Base-by-base conservation (phyloP, 2,113 vertebrate genomes). In the Neomonachus schauinslandi region DNA sequence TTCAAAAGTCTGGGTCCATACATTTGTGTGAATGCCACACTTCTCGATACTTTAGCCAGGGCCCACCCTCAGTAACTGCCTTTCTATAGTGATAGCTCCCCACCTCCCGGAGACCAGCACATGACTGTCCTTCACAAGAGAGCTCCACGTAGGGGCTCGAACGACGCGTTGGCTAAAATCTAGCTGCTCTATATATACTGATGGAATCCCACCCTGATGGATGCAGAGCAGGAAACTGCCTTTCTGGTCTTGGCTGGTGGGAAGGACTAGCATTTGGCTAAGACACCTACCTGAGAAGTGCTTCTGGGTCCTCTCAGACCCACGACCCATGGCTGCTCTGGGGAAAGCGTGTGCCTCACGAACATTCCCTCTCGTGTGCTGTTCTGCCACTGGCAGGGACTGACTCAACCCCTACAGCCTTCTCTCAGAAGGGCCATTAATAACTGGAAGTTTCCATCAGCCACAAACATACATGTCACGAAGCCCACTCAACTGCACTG, bases 391-490 rank as follows among this genome's bases (percentile, higher is more conserved):
- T 16, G 22, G 42, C 49, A 19, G 93, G 59, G 81, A 42, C 69
- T 49, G 84, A 24, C 10, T 26, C 61, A 53, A 72, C 79, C 81
- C 63, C 65, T 57, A 15, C 2, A n/a, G 19, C 12, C 22, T 61
- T 49, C 46, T 83, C 95, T 83, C 97, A 42, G 61, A 88, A 77
- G 57, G 55, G 63, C 63, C 92, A 74, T 88, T 94, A 95, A 36
- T 59, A 85, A 61, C n/a, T 15, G 7, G 46, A 91, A 12, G 81
- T 59, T 90, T 84, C 74, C 76, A 59, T 82, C 83, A 92, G n/a
- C 69, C 3, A 36, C 77, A 59, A 80, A 91, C 19, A 22, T 1
- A 67, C 71, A 76, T 89, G 95, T n/a, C 84, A n/a, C 0, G 1
- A 28, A 42, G 69, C 14, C 19, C 7, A 14, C 79, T 11, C 55